These are phyloP conservation scores for Silurus asotus DNA, from an alignment of 2,113 vertebrate species.

Conservation along the genomic window DNA sequence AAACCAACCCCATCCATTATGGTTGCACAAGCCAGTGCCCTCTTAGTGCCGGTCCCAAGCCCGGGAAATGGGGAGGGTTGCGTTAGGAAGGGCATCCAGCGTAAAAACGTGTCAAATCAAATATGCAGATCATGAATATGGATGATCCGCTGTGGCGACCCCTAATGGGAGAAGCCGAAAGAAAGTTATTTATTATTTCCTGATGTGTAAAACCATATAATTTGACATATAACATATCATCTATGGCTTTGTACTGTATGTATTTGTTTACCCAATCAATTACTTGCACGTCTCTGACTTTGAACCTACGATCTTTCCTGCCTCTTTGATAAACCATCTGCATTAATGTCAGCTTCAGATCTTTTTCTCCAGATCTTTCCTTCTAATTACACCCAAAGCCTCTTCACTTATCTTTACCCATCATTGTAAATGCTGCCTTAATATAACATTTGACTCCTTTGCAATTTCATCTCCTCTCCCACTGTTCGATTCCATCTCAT, in stretches of 20 bases:
- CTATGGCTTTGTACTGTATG: not conserved
- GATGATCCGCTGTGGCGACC: no score
- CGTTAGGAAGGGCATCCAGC: no score
- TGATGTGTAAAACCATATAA: no score
- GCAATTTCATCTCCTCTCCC: not conserved
- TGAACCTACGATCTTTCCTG: not conserved
- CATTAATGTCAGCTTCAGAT: slow-evolving; percentile 8
- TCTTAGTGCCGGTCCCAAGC: no score
- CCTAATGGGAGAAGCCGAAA: no score
- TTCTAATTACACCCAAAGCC: not conserved
- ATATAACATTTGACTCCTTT: slow-evolving; percentile 12
- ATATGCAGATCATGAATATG: no score
- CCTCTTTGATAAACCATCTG: not conserved
- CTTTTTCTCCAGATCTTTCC: not conserved
- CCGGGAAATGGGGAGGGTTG: no score
- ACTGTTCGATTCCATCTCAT: slow-evolving; percentile 20
- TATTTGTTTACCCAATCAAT: not conserved
- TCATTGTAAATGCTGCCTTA: not conserved
- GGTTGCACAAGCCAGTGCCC: no score
- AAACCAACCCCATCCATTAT: no score
- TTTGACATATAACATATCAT: no score
- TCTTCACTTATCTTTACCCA: slow-evolving; percentile 1
- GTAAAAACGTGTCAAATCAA: no score
- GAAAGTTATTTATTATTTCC: no score
- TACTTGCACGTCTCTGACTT: not conserved